Evolutionary conservation across 2,888 invertebrate species (phyloP), one percentile per base, ranked within the genome.

Genomic region (Himalopsyche tibetana): DNA sequence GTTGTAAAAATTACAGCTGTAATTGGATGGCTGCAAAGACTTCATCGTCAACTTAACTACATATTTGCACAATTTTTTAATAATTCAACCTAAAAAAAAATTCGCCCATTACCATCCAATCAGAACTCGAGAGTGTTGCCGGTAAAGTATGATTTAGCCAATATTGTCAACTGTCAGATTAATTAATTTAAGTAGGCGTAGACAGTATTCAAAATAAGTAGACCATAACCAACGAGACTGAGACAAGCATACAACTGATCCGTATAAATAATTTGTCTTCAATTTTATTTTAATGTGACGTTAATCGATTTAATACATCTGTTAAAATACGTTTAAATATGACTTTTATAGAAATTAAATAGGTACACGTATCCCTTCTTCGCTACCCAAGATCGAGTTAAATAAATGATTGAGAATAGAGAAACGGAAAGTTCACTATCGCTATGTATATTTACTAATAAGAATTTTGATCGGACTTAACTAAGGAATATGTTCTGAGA

Each of bases 21-120:
- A 74, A 74, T 74, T 74, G 74, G 74, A 74, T 74, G 74, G 36
- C 74, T 74, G 74, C 36, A 63, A 63, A 28, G 19, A 74, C 11
- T 38, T 5, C 28, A 28, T 38, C 12, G 4, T 74, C 36, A 74
- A 74, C 38, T 74, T 15, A 36, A 74, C 74, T 74, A 74, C 28
- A 69, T 69, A 11, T 69, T 69, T 69, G 69, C 69, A 45, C 56
- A n/a, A 69, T 12, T 69, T 28, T 11, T 36, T 12, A 74, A 74
- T 74, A 74, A 38, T 74, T 74, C 36, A 28, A 28, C 5, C 74
- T 15, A 74, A 74, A 28, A 74, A 74, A 36, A 74, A 74, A 38
- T 36, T 36, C 28, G 38, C 36, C 69, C 74, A 74, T 36, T 74
- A 36, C 15, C 19, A 74, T 74, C 36, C 74, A 74, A 74, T 74